phyloP scores from a whole-genome alignment of 2,113 vertebrate genomes.

The Pollimyrus isidori region DNA sequence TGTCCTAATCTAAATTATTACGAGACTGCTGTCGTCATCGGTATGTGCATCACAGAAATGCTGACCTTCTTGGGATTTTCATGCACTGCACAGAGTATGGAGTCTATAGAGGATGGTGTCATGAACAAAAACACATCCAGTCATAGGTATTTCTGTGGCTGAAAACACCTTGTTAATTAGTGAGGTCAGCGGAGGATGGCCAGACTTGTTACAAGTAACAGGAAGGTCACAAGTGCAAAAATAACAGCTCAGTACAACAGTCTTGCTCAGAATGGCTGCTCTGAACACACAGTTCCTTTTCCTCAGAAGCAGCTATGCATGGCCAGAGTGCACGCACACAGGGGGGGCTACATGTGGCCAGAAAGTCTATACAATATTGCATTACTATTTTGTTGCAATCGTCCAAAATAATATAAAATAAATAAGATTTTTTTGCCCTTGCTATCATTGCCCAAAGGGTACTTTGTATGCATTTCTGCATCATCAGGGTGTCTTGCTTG shows the following conservation, averaged over 20 bases:
- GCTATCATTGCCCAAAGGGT: background rate
- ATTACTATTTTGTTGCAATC: background rate
- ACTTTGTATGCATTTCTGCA: background rate
- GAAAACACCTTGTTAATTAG: background rate
- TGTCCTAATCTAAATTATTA: background rate
- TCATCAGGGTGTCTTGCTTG: background rate
- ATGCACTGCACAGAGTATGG: background rate
- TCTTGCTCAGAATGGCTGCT: background rate
- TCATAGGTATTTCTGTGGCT: background rate
- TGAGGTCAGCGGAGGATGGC: background rate
- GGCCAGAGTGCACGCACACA: no score
- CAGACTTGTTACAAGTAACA: background rate
- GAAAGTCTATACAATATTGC: background rate
- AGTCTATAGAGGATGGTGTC: background rate
- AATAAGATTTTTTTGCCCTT: background rate
- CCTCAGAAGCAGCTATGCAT: background rate
- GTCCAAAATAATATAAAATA: background rate
- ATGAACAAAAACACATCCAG: background rate
- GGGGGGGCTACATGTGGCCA: background rate
- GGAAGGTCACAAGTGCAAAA: background rate
- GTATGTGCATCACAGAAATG: background rate
- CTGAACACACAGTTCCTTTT: background rate
- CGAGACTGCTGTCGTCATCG: background rate
- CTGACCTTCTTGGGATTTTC: background rate
- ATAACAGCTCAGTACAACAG: background rate